Evolutionary conservation across 2,797 vertebrate species (phyloP).

Genomic region (Brachyrhaphis roseni): DNA sequence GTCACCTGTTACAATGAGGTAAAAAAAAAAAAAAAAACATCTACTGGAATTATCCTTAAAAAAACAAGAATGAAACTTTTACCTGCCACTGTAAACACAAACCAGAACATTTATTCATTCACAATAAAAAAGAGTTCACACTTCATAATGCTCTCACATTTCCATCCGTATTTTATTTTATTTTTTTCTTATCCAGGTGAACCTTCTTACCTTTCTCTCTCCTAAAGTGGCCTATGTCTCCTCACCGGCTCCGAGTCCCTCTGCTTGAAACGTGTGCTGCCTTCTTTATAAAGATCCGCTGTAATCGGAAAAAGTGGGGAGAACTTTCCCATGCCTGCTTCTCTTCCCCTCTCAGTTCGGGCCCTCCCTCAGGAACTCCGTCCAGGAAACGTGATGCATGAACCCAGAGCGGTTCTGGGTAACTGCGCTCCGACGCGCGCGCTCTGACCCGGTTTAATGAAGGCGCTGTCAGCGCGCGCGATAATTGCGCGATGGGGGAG

Average conservation of each 20-base stretch:
- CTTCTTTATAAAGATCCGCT: conserved; percentile 56
- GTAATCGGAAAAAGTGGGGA: conserved; percentile 71
- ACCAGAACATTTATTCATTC: background rate
- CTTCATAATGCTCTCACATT: background rate
- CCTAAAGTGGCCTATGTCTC: conserved; percentile 48
- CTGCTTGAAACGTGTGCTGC: conserved; percentile 20
- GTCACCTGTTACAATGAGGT: no score
- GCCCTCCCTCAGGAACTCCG: conserved; percentile 80
- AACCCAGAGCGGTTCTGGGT: conserved; percentile 51
- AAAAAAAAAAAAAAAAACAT: background rate
- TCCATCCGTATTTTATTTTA: background rate
- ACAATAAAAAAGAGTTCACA: background rate
- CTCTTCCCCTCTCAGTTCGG: conserved; percentile 9
- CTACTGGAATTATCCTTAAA: no score
- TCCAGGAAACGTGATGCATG: conserved; percentile 82
- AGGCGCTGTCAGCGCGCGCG: background rate
- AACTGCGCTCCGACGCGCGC: conserved; percentile 16
- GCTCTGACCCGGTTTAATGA: conserved; percentile 4
- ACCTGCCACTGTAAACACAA: background rate
- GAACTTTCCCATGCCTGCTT: conserved; percentile 80
- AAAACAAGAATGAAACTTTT: background rate
- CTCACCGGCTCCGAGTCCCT: conserved; percentile 1
- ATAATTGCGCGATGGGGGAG: background rate
- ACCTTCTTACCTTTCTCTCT: conserved; percentile 66
- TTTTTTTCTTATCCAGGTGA: background rate